phyloP scores from a whole-genome alignment of 2,797 vertebrate species.

The Denticeps clupeoides region DNA sequence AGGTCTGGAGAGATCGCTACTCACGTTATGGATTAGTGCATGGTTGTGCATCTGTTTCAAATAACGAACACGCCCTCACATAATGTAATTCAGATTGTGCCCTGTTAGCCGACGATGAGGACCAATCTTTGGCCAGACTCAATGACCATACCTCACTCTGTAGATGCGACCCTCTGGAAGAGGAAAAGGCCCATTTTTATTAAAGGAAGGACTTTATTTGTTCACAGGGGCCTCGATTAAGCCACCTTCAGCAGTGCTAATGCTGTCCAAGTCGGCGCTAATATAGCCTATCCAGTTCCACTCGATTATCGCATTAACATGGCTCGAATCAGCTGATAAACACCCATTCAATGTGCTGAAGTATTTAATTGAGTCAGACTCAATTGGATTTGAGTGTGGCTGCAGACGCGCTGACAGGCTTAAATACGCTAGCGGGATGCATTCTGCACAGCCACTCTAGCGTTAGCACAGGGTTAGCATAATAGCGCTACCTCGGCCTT shows the following conservation, averaged over 20 bases:
- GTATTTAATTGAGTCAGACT: slow-evolving; percentile 99
- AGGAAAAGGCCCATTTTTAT: slow-evolving; percentile 49
- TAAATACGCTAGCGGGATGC: slow-evolving; percentile 71
- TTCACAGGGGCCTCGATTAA: slow-evolving; percentile 54
- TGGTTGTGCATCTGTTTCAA: no score
- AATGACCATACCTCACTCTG: slow-evolving; percentile 2
- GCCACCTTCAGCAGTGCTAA: slow-evolving; percentile 61
- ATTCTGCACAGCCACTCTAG: slow-evolving; percentile 23
- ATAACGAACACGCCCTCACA: no score
- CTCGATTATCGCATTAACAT: slow-evolving; percentile 97
- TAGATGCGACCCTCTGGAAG: slow-evolving; percentile 10
- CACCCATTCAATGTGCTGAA: slow-evolving; percentile 85
- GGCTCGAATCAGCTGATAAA: slow-evolving; percentile 97
- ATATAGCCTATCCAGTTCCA: slow-evolving; percentile 96
- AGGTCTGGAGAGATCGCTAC: background rate
- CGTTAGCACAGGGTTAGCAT: slow-evolving; percentile 30
- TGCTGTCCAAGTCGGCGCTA: slow-evolving; percentile 86
- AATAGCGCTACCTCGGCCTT: slow-evolving; percentile 31
- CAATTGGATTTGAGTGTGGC: slow-evolving; percentile 90
- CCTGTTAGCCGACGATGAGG: no score
- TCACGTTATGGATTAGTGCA: background rate
- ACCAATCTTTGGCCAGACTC: slow-evolving; percentile 8
- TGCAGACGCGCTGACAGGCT: slow-evolving; percentile 88
- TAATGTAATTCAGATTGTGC: no score
- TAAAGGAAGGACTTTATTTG: slow-evolving; percentile 48